phyloP scores from a whole-genome alignment of 92 coral and sea anemone genomes.

The Paramuricea clavata region DNA sequence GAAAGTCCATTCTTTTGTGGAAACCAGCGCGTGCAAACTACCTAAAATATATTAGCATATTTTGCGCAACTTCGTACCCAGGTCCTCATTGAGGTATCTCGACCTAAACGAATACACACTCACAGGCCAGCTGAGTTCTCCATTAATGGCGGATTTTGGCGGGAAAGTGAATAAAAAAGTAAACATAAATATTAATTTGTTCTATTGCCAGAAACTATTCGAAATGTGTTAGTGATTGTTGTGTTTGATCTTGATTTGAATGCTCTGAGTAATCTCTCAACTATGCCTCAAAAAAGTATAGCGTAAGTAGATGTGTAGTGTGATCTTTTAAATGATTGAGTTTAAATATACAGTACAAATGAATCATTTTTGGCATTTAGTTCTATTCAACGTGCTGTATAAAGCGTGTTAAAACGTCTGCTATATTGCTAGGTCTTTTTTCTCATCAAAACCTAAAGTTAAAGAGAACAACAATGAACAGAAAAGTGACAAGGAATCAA shows the following conservation, averaged over 20 bases:
- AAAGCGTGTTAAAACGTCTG: neutral
- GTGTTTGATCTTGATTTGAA: neutral
- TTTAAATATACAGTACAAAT: too few relatives aligned
- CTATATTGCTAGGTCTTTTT: constrained; percentile 68
- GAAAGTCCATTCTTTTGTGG: too few relatives aligned
- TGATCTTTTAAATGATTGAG: too few relatives aligned
- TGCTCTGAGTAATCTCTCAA: neutral
- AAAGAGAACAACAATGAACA: constrained; percentile 24
- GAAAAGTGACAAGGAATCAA: neutral
- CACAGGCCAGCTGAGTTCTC: neutral
- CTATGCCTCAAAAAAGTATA: constrained; percentile 85
- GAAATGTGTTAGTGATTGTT: neutral
- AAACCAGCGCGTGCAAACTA: too few relatives aligned
- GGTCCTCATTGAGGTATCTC: too few relatives aligned
- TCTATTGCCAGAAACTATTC: neutral
- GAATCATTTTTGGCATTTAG: too few relatives aligned
- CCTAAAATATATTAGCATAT: too few relatives aligned
- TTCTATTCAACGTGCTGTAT: neutral
- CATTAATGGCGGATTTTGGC: neutral
- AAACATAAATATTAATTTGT: neutral
- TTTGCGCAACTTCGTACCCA: too few relatives aligned
- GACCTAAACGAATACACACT: neutral
- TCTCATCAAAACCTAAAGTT: constrained; percentile 67
- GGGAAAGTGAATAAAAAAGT: neutral
- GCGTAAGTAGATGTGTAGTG: constrained; percentile 86